Conservation (phyloP, 2,113 vertebrate species). For the Crotalus viridis region DNA sequence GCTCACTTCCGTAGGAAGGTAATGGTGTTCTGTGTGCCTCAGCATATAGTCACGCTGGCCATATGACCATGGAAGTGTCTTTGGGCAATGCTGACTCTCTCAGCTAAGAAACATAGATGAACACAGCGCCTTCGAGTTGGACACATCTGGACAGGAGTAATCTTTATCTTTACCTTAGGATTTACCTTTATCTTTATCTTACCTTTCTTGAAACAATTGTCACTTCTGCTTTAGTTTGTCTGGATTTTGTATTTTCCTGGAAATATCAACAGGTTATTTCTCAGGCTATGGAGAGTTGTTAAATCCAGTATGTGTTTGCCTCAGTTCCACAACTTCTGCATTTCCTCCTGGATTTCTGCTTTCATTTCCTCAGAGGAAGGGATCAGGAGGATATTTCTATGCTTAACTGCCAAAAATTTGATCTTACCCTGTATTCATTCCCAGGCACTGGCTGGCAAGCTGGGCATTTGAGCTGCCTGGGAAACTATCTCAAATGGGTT, state of each 20-base stretch:
- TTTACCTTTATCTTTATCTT: background rate
- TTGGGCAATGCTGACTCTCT: background rate
- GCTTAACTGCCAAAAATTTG: background rate
- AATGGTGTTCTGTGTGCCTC: background rate
- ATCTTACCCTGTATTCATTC: background rate
- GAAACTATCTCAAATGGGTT: background rate
- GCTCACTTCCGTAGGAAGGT: background rate
- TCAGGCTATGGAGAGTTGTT: background rate
- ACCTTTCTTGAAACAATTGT: background rate
- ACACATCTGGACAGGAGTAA: background rate
- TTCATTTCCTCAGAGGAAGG: background rate
- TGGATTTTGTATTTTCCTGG: background rate
- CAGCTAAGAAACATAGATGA: background rate
- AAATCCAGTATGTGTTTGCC: background rate
- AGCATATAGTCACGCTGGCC: background rate
- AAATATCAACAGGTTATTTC: background rate
- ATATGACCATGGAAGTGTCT: background rate
- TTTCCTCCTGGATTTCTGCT: background rate
- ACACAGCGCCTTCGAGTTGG: background rate
- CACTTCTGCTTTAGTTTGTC: background rate
- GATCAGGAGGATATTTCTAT: background rate
- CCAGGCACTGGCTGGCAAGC: background rate
- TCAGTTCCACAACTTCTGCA: background rate
- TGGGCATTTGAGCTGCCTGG: background rate
- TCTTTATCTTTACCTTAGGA: background rate